Evolutionary conservation across 2,888 invertebrate species (phyloP).

Genomic region (Hecatera dysodea): DNA sequence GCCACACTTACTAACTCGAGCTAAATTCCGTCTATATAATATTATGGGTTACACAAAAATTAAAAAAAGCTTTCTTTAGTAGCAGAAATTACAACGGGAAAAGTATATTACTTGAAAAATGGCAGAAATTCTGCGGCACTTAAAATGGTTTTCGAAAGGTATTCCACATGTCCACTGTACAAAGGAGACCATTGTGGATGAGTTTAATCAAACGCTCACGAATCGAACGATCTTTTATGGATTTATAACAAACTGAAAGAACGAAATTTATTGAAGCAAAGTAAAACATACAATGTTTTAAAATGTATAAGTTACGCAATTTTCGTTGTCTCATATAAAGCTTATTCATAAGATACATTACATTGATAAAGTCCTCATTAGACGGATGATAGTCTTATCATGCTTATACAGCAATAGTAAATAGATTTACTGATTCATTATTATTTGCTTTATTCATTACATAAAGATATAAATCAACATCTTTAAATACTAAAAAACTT

Average conservation of each 20-base stretch:
- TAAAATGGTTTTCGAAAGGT: constrained; percentile 40
- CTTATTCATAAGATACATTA: too few species aligned
- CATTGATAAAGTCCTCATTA: too few species aligned
- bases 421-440: too few species aligned
- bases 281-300: too few species aligned
- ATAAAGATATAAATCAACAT: too few species aligned
- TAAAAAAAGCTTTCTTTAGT: background rate
- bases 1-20: background rate
- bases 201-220: background rate
- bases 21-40: background rate
- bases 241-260: background rate
- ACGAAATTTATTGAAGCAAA: background rate
- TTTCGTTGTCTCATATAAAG: too few species aligned
- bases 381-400: too few species aligned
- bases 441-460: too few species aligned
- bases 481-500: too few species aligned
- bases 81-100: background rate
- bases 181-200: background rate
- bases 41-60: background rate
- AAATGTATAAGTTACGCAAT: too few species aligned
- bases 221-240: background rate
- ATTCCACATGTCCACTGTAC: constrained; percentile 13
- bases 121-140: background rate
- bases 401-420: too few species aligned
- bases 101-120: background rate